These are phyloP conservation scores for Eurytoma adleriae DNA, from an alignment of 2,888 invertebrate genomes.

Conservation along the genomic window DNA sequence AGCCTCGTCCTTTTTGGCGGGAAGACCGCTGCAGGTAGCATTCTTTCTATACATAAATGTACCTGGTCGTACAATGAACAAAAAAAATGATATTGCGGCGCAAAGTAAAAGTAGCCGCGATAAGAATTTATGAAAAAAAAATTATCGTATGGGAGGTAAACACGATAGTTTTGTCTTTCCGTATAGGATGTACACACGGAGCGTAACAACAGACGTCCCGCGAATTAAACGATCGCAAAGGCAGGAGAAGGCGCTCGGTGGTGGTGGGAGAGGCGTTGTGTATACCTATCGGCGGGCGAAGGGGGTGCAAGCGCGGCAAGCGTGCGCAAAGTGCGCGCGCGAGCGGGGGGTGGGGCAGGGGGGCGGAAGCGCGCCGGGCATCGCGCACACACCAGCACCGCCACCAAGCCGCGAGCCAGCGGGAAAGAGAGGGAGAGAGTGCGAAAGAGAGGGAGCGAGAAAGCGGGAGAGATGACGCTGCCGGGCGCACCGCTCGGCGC, in stretches of 20 bases:
- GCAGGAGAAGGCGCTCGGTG: too few relatives aligned
- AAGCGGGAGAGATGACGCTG: slow-evolving; percentile 14
- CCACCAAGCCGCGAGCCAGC: too few relatives aligned
- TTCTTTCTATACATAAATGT: too few relatives aligned
- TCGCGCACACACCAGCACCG: neutral
- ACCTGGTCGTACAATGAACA: too few relatives aligned
- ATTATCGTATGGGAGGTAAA: too few relatives aligned
- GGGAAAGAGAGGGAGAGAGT: neutral
- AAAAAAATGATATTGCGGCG: too few relatives aligned
- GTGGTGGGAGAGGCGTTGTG: neutral
- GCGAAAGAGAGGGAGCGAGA: neutral
- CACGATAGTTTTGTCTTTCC: too few relatives aligned
- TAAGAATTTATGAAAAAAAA: too few relatives aligned
- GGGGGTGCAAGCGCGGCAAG: neutral
- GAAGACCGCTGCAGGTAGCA: neutral
- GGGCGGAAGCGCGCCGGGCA: neutral
- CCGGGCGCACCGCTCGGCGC: slow-evolving; percentile 25
- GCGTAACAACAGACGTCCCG: too few relatives aligned
- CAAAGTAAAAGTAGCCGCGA: too few relatives aligned
- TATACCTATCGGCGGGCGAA: neutral
- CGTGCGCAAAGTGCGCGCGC: neutral
- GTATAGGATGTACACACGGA: too few relatives aligned
- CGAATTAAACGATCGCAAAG: too few relatives aligned
- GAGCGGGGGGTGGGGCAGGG: neutral
- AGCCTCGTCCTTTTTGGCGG: neutral